A percentile compares a stretch with the other conserved stretches of the same genome.
These are phyloP conservation scores for Rhabdornis inornatus DNA, from an alignment of 2,113 vertebrate genomes.

Conservation along the genomic window DNA sequence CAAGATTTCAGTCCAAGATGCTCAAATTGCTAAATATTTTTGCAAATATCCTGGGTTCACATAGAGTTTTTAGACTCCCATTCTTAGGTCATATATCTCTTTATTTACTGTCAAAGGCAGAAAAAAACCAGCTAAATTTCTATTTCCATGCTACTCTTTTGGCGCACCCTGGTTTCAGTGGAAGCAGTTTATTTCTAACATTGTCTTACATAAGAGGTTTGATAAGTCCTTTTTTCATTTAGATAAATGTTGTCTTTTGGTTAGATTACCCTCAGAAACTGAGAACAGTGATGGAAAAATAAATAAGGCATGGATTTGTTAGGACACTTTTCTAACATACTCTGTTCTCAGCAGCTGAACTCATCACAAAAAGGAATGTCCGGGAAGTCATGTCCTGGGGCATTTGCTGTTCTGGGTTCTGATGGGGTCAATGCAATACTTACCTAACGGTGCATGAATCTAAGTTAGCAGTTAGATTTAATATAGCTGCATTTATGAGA, in stretches of 20 bases:
- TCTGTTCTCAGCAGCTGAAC: not conserved
- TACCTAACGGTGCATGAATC: not conserved
- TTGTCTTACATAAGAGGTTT: not conserved
- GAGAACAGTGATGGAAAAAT: not conserved
- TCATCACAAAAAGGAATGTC: not conserved
- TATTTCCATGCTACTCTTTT: not conserved
- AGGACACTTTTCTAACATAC: not conserved
- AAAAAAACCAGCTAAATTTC: not conserved
- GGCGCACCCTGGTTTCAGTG: not conserved
- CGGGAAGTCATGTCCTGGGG: not conserved
- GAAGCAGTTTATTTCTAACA: not conserved
- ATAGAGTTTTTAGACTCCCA: not conserved
- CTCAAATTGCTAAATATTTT: not conserved
- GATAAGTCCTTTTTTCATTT: not conserved
- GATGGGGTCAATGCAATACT: not conserved
- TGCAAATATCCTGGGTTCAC: not conserved
- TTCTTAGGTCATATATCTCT: not conserved
- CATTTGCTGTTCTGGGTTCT: not conserved
- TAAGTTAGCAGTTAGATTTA: not conserved
- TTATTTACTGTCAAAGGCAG: not conserved
- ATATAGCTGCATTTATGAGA: constrained; percentile 33
- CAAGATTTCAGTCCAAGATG: not conserved
- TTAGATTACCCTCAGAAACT: not conserved
- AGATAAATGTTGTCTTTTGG: not conserved
- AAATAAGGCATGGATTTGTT: not conserved